These are phyloP conservation scores for Scomber colias DNA, from an alignment of 2,113 vertebrate species.

Conservation along the genomic window DNA sequence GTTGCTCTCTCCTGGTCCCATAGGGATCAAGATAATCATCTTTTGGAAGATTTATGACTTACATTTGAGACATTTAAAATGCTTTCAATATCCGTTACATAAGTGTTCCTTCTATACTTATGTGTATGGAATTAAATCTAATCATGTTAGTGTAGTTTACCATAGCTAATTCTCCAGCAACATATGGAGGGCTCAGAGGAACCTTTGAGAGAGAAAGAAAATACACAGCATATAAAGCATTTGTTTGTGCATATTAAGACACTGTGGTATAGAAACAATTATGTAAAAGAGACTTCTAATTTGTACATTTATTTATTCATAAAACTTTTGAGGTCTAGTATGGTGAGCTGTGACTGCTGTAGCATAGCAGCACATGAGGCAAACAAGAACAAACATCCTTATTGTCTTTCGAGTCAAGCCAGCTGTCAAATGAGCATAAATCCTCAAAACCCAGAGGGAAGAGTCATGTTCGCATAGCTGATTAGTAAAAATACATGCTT, in stretches of 20 bases:
- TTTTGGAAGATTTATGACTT: conserved; percentile 1
- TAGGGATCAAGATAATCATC: neutral
- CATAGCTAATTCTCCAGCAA: neutral
- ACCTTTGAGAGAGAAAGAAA: neutral
- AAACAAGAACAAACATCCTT: no score
- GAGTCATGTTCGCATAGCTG: conserved; percentile 18
- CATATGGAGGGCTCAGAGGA: neutral
- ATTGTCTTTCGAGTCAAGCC: no score
- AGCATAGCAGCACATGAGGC: no score
- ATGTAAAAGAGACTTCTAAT: no score
- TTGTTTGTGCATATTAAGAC: no score
- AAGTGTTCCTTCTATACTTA: conserved; percentile 2
- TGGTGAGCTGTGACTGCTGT: no score
- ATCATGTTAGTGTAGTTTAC: neutral
- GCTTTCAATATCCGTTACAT: neutral
- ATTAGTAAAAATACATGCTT: conserved; percentile 32
- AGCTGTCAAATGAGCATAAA: neutral
- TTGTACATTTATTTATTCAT: no score
- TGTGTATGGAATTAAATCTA: neutral
- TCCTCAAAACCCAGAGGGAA: neutral
- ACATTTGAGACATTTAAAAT: conserved; percentile 7
- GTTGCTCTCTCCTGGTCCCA: neutral
- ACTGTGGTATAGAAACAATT: no score
- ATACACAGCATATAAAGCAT: neutral
- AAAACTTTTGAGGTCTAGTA: no score